Evolutionary conservation across 2,797 vertebrate species (phyloP), one percentile per base, ranked within the genome.

Genomic region (Hyperoplus immaculatus): DNA sequence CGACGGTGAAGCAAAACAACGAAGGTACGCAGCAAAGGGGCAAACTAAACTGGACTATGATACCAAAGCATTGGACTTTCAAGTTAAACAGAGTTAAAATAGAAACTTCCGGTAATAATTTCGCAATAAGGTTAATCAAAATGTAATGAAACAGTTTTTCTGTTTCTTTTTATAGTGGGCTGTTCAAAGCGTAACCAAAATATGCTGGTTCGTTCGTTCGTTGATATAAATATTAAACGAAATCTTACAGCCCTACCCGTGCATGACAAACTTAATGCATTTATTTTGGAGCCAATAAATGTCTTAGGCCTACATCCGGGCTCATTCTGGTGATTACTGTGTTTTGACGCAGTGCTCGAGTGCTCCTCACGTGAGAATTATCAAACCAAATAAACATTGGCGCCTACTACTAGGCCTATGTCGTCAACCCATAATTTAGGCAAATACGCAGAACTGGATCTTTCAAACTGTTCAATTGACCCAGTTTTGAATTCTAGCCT

Each of bases 281-380:
- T 79, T 74, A 81, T 82, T 74, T 68, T 81, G 78, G 80, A 83
- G 14, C 0, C 5, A 4, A 0, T 0, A 2, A 29, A 29, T n/a
- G 14, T 41, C 1, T 29, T 29, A 29, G 0, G 1, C 3, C 1
- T n/a, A 49, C 51, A 47, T 82, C 68, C 73, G 64, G 50, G 2
- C 2, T 0, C 0, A 3, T 14, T 53, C 1, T 6, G 2, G 14
- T 6, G 3, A 51, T n/a, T 15, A 1, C n/a, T 3, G 1, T 46
- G 0, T 1, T 8, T 72, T 80, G 38, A 81, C 11, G 12, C 38
- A 68, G 10, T 0, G 13, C 21, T 39, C 29, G 29, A 29, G 29
- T 3, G 3, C 29, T 29, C 29, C 64, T 89, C 87, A 86, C 85
- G 84, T 76, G 87, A 89, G 63, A 53, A 5, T 41, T 7, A 4